These are phyloP conservation scores for Eunapius fragilis DNA, from an alignment of 37 sponge, comb jelly and placozoan species.

Conservation along the genomic window DNA sequence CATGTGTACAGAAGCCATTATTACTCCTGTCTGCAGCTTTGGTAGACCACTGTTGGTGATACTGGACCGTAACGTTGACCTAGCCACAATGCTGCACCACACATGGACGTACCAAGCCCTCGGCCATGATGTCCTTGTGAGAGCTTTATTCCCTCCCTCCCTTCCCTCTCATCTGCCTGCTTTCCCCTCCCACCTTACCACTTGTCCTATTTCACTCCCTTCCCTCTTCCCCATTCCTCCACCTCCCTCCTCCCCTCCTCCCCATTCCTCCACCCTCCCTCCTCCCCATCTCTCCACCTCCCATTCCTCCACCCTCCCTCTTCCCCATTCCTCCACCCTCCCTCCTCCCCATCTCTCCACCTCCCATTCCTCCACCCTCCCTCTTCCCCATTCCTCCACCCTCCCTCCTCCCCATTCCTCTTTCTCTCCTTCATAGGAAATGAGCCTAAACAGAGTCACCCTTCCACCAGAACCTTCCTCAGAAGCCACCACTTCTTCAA, in stretches of 20 bases:
- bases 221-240: not conserved
- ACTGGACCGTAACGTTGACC: conserved; percentile 93
- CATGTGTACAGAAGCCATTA: not conserved
- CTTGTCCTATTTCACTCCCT: not conserved
- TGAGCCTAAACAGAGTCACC: conserved; percentile 75
- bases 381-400: conserved; percentile 10
- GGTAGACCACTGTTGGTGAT: conserved; percentile 91
- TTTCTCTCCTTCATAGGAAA: conserved; percentile 33
- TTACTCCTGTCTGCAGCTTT: conserved; percentile 67
- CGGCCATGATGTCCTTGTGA: conserved; percentile 72
- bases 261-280: not conserved
- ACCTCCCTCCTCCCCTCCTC: not conserved
- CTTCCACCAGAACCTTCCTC: conserved; percentile 28
- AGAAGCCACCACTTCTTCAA: not conserved
- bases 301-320: not conserved
- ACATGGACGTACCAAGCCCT: conserved; percentile 99
- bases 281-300: not conserved
- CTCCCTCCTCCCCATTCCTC: not conserved
- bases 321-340: conserved; percentile 3
- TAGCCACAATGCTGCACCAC: conserved; percentile 97
- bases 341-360: not conserved
- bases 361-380: not conserved
- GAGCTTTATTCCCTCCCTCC: not conserved
- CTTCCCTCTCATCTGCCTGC: not conserved
- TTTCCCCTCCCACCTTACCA: not conserved